Base-by-base conservation (phyloP, 2,888 invertebrate species). In the Glyphotaelius pellucidus region DNA sequence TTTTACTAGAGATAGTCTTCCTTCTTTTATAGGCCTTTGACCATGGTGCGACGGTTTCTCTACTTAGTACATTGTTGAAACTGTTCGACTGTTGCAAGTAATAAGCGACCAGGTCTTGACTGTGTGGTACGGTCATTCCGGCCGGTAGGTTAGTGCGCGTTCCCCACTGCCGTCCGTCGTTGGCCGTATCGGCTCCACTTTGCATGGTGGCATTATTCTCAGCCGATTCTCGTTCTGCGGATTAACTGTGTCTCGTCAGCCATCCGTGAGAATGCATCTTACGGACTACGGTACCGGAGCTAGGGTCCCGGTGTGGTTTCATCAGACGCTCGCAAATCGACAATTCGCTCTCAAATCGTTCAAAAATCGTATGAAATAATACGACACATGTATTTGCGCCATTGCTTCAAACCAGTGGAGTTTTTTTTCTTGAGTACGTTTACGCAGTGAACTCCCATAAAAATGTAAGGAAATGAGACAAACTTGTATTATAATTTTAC, bases 201-300 rank as follows among this genome's bases (percentile, higher is more conserved):
- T 86, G 86, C 86, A 86, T 86, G 38, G 30, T 14, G 86, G n/a
- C 35, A 83, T 83, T 83, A 38, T 42, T 85, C 84, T 35, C 35
- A 35, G 35, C 31, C 84, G 32, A 85, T 31, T 52, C 47, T 87
- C 32, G 87, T 32, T 89, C 80, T 89, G 38, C 89, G 35, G 89
- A 80, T 80, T 89, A 80, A 89, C 89, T 80, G 89, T 88, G 67
- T n/a, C 80, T 42, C 89, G 80, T 89, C 89, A 89, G 25, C 38
- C 89, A 80, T 31, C 89, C 89, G 89, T 89, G 89, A 89, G 89
- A 89, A 89, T 89, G 89, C 89, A 80, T 89, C 89, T 89, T 80
- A 35, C 88, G 88, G 88, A 31, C 88, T 31, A 38, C 31, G 88
- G 67, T 42, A n/a, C 14, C n/a, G 25, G 86, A 42, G 67, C 67